Conservation (phyloP, 1,140 invertebrate genomes). For the Pseudoatta argentina region DNA sequence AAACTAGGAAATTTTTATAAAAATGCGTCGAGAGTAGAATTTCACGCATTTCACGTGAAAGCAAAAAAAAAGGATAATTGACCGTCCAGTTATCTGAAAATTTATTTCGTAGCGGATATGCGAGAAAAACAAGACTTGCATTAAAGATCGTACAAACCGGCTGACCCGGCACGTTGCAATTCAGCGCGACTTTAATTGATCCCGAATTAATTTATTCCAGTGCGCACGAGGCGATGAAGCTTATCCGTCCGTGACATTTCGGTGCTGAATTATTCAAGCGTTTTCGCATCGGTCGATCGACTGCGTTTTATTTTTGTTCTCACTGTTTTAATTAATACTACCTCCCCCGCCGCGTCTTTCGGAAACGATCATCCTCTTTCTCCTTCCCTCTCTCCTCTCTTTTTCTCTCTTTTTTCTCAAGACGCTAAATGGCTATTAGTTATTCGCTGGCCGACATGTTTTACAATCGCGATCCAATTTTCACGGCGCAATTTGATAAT, state of each 20-base stretch:
- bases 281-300: conserved; percentile 56
- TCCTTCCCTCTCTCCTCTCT: not conserved
- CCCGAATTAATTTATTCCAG: conserved; percentile 66
- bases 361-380: not conserved
- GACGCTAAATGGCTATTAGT: conserved; percentile 49
- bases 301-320: conserved; percentile 55
- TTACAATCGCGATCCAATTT: conserved; percentile 49
- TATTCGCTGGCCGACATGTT: conserved; percentile 15
- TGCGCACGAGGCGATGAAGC: conserved; percentile 45
- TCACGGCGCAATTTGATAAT: conserved; percentile 31
- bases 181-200: conserved; percentile 59
- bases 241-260: conserved; percentile 55
- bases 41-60: not conserved
- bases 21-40: not conserved
- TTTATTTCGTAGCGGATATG: conserved; percentile 25
- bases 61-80: no score
- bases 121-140: conserved; percentile 25
- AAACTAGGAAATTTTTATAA: not conserved
- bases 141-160: conserved; percentile 29
- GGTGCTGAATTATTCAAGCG: conserved; percentile 65
- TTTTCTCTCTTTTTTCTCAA: not conserved
- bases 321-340: conserved; percentile 59
- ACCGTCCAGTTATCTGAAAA: not conserved
- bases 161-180: conserved; percentile 7
- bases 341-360: not conserved